A percentile compares a stretch with the other conserved stretches of the same genome.
Evolutionary conservation across 1,140 invertebrate species (phyloP).

Genomic region (Potamilus streckersoni): DNA sequence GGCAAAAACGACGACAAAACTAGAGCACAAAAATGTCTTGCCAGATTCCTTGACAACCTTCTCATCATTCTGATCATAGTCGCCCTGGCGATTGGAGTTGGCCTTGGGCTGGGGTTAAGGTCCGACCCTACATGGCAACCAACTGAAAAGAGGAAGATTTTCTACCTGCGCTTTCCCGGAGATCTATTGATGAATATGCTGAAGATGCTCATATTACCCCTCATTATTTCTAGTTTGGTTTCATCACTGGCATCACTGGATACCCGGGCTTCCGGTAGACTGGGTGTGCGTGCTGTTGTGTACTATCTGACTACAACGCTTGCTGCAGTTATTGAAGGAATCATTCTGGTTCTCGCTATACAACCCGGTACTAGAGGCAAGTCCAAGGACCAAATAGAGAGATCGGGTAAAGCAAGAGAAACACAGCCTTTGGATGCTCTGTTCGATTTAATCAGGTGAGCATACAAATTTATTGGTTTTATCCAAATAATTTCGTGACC

Average conservation of each 20-base stretch:
- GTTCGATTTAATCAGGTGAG: constrained; percentile 88
- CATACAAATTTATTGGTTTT: no score
- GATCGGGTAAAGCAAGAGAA: constrained; percentile 13
- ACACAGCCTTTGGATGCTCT: constrained; percentile 77
- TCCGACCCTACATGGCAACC: constrained; percentile 35
- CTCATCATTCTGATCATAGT: constrained; percentile 63
- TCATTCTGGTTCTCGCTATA: constrained; percentile 53
- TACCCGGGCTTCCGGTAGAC: constrained; percentile 48
- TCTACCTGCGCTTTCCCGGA: constrained; percentile 66
- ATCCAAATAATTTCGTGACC: no score
- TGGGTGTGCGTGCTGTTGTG: constrained; percentile 77
- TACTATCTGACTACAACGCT: constrained; percentile 94
- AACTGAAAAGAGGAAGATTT: constrained; percentile 25
- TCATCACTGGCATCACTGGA: constrained; percentile 57
- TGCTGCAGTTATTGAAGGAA: constrained; percentile 52
- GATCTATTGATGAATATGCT: constrained; percentile 70
- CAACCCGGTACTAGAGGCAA: constrained; percentile 42
- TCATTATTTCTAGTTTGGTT: constrained; percentile 68
- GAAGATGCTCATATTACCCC: constrained; percentile 69
- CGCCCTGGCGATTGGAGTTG: constrained; percentile 37
- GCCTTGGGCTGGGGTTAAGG: constrained; percentile 44
- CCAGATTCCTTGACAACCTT: no score
- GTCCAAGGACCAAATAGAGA: constrained; percentile 4
- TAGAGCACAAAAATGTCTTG: no score
- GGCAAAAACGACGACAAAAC: no score